A percentile compares a stretch with the other conserved stretches of the same genome.
These are phyloP conservation scores for Macrostomum cliftonense DNA, from an alignment of 2,888 invertebrate species.

Conservation along the genomic window DNA sequence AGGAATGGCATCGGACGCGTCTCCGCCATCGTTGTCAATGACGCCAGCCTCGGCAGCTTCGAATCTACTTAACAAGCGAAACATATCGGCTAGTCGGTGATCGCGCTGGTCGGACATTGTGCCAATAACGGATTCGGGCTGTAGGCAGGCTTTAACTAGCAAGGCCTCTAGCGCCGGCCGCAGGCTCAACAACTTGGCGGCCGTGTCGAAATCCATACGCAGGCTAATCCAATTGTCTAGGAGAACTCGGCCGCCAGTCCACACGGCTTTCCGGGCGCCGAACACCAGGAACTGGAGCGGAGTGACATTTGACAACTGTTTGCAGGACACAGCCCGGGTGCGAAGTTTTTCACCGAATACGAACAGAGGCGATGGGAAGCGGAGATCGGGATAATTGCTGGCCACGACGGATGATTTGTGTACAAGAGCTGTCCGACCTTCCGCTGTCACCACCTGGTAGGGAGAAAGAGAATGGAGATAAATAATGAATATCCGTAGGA, in stretches of 20 bases:
- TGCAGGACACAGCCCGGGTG: conserved; percentile 80
- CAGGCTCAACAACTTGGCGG: conserved; percentile 62
- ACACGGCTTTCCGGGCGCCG: conserved; percentile 66
- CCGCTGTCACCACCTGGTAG: conserved; percentile 52
- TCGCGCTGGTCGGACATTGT: too few relatives aligned
- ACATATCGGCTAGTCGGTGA: too few relatives aligned
- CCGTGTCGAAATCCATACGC: conserved; percentile 57
- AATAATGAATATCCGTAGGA: too few relatives aligned
- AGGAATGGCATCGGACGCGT: too few relatives aligned
- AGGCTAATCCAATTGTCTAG: conserved; percentile 82
- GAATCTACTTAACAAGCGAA: too few relatives aligned
- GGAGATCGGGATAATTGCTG: conserved; percentile 49
- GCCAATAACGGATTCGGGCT: too few relatives aligned
- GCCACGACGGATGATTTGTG: conserved; percentile 78
- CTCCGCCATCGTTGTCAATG: too few relatives aligned
- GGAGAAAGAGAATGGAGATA: too few relatives aligned
- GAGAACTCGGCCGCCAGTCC: conserved; percentile 51
- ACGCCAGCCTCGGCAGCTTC: too few relatives aligned
- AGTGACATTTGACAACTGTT: conserved; percentile 84
- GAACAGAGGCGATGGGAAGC: conserved; percentile 79
- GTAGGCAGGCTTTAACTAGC: conserved; percentile 53
- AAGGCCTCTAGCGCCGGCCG: conserved; percentile 70
- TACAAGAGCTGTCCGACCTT: conserved; percentile 76
- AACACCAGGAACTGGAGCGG: conserved; percentile 78
- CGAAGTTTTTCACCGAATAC: conserved; percentile 66